Base-by-base conservation (phyloP, 2,888 invertebrate genomes). In the Agrotis ipsilon region DNA sequence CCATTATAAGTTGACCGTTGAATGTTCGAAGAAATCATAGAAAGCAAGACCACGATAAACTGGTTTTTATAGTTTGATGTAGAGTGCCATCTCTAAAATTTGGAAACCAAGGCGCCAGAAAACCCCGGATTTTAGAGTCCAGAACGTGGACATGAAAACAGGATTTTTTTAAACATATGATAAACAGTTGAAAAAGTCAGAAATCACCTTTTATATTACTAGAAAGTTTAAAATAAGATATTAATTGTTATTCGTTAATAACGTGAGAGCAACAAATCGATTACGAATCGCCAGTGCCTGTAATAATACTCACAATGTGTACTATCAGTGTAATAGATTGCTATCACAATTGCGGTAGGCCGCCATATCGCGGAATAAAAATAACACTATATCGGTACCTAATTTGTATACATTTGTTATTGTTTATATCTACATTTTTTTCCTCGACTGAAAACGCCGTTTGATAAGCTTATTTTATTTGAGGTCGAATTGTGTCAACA, bases 291-390 rank as follows among this genome's bases (percentile, higher is more conserved):
- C 19, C 51, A 48, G 77, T 45, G 72, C 82, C 77, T 79, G 51
- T 61, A 61, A 75, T 67, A 80, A 66, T 74, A 48, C 62, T 68
- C 48, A 62, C 45, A 68, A 71, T 45, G 46, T 54, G 48, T 69
- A 16, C 54, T 68, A 68, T 72, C 73, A 68, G 65, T 58, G 57
- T 43, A 71, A 76, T 60, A 75, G 52, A 81, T 82, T 84, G 83
- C 84, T 84, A 84, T 84, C 74, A 81, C 55, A 65, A 77, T 78
- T 77, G 78, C 66, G 72, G 78, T 75, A 84, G 84, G 84, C 83
- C 70, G 59, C 65, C 52, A 24, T 72, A 70, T 68, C 75, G 60
- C 32, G 5, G 45, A 64, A 77, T 57, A 60, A 69, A 72, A 65
- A 60, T 66, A 73, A 51, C 39, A 51, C 13, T 39, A 1, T 32